Conservation (phyloP, 1,140 invertebrate species). For the Meloidogyne hapla region DNA sequence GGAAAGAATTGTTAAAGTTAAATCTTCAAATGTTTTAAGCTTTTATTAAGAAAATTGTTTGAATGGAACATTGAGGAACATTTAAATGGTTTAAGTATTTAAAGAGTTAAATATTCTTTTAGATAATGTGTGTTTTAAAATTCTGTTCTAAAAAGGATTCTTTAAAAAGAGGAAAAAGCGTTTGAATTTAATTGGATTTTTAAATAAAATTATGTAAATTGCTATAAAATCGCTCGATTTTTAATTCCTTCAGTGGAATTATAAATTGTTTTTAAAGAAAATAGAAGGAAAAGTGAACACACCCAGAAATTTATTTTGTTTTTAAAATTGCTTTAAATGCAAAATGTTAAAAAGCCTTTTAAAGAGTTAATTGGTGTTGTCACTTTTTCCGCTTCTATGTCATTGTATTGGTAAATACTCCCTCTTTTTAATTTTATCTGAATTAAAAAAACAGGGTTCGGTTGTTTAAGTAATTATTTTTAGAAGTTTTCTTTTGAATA, state of each 20-base stretch:
- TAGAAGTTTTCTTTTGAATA: background rate
- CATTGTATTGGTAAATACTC: background rate
- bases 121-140: no score
- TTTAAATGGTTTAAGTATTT: no score
- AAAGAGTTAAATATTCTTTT: no score
- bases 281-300: background rate
- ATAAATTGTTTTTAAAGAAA: background rate
- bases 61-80: no score
- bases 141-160: no score
- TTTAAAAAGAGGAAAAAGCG: no score
- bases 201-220: no score
- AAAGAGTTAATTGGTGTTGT: background rate
- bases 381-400: background rate
- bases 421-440: background rate
- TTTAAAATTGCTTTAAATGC: background rate
- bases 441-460: background rate
- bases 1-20: no score
- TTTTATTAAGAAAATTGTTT: no score
- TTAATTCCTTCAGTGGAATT: background rate
- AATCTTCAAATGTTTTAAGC: no score
- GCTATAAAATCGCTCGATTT: no score
- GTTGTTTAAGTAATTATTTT: background rate
- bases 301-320: background rate
- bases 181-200: no score
- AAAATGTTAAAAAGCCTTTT: background rate